These are phyloP conservation scores for Pilophorus perplexus DNA, from an alignment of 2,888 invertebrate species.

Conservation along the genomic window DNA sequence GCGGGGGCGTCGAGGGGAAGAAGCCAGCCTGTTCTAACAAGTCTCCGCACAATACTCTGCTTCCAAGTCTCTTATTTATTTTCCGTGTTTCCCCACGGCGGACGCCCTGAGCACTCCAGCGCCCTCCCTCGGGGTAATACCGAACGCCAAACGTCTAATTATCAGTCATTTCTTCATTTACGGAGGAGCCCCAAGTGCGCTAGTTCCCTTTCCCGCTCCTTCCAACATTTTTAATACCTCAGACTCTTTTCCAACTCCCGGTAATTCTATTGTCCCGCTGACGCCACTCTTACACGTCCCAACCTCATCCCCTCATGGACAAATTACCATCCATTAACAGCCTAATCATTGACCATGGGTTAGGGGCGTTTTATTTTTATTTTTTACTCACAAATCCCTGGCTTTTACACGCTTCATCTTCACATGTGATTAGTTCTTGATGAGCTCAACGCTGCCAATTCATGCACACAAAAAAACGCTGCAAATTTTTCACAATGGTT, in stretches of 20 bases:
- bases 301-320: not conserved
- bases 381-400: too few species aligned
- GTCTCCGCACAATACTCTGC: conserved; percentile 21
- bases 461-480: too few species aligned
- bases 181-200: not conserved
- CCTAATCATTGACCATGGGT: conserved; percentile 15
- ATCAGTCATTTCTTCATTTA: conserved; percentile 38
- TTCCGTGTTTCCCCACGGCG: conserved; percentile 2
- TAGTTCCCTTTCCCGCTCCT: not conserved
- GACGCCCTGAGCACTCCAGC: not conserved
- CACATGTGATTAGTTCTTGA: too few species aligned
- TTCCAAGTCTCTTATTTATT: conserved; percentile 10
- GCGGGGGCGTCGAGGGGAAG: not conserved
- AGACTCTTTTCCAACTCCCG: conserved; percentile 19
- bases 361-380: too few species aligned
- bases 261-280: conserved; percentile 34
- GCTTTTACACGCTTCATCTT: too few species aligned
- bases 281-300: conserved; percentile 13
- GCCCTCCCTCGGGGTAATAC: conserved; percentile 13
- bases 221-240: not conserved
- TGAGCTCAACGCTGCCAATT: too few species aligned
- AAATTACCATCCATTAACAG: conserved; percentile 29
- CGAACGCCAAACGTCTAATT: conserved; percentile 29
- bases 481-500: too few species aligned
- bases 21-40: conserved; percentile 1